Percentiles rank a stretch among this genome's conserved stretches.
Conservation (phyloP, 1,140 invertebrate genomes). For the Lepidurus arcticus region DNA sequence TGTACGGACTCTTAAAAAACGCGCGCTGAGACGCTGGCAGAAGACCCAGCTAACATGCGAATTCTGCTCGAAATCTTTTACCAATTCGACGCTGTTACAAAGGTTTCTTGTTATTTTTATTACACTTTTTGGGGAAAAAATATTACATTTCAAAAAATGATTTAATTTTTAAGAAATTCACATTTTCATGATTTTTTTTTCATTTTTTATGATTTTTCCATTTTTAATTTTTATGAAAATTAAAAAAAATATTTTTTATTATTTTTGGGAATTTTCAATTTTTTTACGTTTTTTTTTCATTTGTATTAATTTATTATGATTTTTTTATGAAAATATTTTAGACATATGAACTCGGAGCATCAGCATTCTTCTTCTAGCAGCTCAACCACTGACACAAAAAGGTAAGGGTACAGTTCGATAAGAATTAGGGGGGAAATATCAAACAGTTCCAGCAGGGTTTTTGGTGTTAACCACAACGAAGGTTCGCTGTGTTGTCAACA, state of each 20-base stretch:
- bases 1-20: slow-evolving; percentile 12
- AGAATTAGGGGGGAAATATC: neutral
- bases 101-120: slow-evolving; percentile 24
- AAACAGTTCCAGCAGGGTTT: neutral
- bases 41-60: slow-evolving; percentile 39
- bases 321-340: neutral
- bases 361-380: neutral
- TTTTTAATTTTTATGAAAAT: no score
- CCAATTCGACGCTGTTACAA: slow-evolving; percentile 6
- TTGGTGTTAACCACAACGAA: neutral
- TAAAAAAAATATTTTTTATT: no score
- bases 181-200: no score
- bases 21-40: slow-evolving; percentile 39
- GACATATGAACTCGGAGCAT: neutral
- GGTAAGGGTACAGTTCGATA: neutral
- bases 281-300: no score
- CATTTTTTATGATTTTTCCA: no score
- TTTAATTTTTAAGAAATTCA: no score
- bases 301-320: no score
- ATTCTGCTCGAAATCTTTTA: neutral
- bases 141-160: no score
- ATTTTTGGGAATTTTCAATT: no score
- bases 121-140: neutral
- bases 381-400: neutral
- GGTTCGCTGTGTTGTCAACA: slow-evolving; percentile 53